These are phyloP conservation scores for Buathra laborator DNA, from an alignment of 2,888 invertebrate genomes.

Conservation along the genomic window DNA sequence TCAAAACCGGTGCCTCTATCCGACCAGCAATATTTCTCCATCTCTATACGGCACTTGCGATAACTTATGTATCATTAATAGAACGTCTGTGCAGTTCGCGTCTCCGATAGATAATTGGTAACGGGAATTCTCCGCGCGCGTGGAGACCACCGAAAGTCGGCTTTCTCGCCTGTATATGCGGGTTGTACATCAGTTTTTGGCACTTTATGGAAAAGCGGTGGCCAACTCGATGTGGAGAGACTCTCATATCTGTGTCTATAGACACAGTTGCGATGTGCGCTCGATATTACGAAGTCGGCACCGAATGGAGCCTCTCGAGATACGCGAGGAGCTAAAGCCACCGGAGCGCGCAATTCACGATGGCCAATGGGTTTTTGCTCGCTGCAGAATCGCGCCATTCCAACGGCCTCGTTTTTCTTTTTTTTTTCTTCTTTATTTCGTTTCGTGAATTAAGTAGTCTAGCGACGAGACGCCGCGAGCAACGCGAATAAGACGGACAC, in stretches of 20 bases:
- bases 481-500: conserved; percentile 22
- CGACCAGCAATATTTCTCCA: conserved; percentile 1
- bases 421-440: conserved; percentile 49
- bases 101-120: conserved; percentile 53
- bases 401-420: neutral
- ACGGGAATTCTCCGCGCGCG: conserved; percentile 55
- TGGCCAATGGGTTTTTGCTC: conserved; percentile 34
- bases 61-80: neutral
- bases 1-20: too few species aligned
- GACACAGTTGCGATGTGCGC: neutral
- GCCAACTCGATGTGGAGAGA: neutral
- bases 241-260: neutral
- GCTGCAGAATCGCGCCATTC: conserved; percentile 45
- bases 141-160: conserved; percentile 37
- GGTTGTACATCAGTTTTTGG: neutral
- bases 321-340: conserved; percentile 13
- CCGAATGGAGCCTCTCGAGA: neutral
- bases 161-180: conserved; percentile 21
- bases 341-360: conserved; percentile 56
- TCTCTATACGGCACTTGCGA: neutral
- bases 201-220: too few species aligned
- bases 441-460: conserved; percentile 63
- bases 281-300: conserved; percentile 6
- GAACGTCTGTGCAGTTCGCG: conserved; percentile 21
- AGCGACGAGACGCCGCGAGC: conserved; percentile 33